Evolutionary conservation across 2,797 vertebrate genomes (phyloP), one percentile per base, ranked within the genome.

Genomic region (Lacerta bilineata): DNA sequence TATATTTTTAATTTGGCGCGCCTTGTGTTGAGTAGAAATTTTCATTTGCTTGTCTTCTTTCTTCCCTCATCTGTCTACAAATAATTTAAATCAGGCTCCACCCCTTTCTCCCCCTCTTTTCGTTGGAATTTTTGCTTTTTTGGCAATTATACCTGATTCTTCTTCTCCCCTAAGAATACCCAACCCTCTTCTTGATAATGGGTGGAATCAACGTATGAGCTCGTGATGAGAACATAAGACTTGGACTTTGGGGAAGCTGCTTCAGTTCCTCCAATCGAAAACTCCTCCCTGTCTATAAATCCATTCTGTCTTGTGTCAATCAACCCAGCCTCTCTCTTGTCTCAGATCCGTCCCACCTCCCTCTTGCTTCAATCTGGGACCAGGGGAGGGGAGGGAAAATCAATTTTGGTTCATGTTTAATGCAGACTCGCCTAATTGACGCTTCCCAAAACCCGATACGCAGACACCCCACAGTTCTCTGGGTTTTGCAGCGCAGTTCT

Each of bases 1-100:
- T 55, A 68, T 13, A 46, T 84, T 39, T 76, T 85, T 61, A 64
- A 83, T 92, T 71, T 84, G 29, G 6, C 6, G 15, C 81, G 11
- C 87, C 77, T 69, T 93, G 23, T 29, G 81, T 88, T 80, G 0
- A 78, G 74, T 83, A 72, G 9, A 33, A 84, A 39, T 93, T 90
- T 78, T 83, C 1, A 84, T 89, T 92, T 92, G 59, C 90, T 88
- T 83, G 50, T 41, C 76, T 17, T 8, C 15, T 72, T 81, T 79
- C 66, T 9, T 80, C 76, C 17, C 8, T 59, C 27, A 64, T 75
- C 55, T 13, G 78, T 0, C 3, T 10, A 4, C 29, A 41, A 33
- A 27, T 33, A 66, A 68, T 68, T 59, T 59, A 75, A 88, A 92
- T 95, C 84, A 55, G 90, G 39, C 0, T 74, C 17, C 69, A 33